A percentile compares a stretch with the other conserved stretches of the same genome.
Evolutionary conservation across 2,888 invertebrate genomes (phyloP).

Genomic region (Pterostichus madidus): DNA sequence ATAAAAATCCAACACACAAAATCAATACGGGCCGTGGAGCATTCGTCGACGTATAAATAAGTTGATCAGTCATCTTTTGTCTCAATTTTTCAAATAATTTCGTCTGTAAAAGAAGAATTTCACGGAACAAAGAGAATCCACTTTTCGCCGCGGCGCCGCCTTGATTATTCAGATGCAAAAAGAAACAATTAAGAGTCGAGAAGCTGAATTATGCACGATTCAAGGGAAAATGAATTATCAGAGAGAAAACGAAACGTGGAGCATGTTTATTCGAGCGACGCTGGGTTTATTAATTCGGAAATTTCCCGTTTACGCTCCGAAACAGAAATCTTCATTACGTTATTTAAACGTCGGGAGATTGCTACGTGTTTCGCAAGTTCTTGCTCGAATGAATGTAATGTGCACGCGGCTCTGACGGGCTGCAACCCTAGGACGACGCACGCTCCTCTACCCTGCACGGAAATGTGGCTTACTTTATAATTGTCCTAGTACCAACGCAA

Average conservation of each 20-base stretch:
- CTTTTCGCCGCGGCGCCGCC: slow-evolving; percentile 13
- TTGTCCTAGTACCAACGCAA: slow-evolving; percentile 4
- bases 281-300: slow-evolving; percentile 45
- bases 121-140: slow-evolving; percentile 43
- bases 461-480: not conserved
- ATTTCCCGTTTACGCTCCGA: slow-evolving; percentile 52
- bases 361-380: slow-evolving; percentile 16
- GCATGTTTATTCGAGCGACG: slow-evolving; percentile 48
- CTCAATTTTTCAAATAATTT: slow-evolving; percentile 46
- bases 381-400: slow-evolving; percentile 20
- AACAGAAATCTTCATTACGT: slow-evolving; percentile 57
- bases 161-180: slow-evolving; percentile 54
- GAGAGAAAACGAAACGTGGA: slow-evolving; percentile 50
- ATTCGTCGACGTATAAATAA: slow-evolving; percentile 43
- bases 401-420: slow-evolving; percentile 4
- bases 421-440: not conserved
- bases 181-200: slow-evolving; percentile 56
- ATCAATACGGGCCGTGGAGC: slow-evolving; percentile 9
- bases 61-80: slow-evolving; percentile 48
- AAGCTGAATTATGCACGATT: slow-evolving; percentile 50
- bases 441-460: not conserved
- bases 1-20: slow-evolving; percentile 40
- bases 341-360: slow-evolving; percentile 56
- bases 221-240: slow-evolving; percentile 56
- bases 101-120: slow-evolving; percentile 13